Evolutionary conservation across 2,888 invertebrate species (phyloP), one percentile per base, ranked within the genome.

Genomic region (Caenorhabditis afra): DNA sequence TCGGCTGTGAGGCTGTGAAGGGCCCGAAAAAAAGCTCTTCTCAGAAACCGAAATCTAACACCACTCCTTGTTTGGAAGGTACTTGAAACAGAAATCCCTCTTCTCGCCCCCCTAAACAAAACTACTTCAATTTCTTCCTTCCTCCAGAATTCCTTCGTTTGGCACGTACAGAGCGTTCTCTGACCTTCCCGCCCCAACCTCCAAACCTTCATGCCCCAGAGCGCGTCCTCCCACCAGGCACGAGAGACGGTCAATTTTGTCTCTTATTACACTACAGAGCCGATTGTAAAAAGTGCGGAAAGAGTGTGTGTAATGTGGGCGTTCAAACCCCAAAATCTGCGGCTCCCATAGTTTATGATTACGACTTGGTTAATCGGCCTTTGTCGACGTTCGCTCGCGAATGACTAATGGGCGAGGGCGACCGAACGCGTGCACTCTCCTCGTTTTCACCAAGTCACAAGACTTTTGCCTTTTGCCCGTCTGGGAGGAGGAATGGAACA

Each of bases 101-200:
- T 29, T 29, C 29, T 29, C 29, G 29, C 29, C 29, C n/a, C n/a
- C n/a, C n/a, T n/a, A n/a, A n/a, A 29, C 44, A 18, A 47, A 29
- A 52, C 68, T 44, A 68, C 68, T 68, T 44, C 44, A 58, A 41
- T 59, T 41, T 65, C 65, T 65, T 44, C 35, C 45, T 41, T 18
- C 22, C 18, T 52, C 41, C 52, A 41, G 66, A 58, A 67, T 58
- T 67, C 39, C 29, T 23, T 12, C n/a, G 5, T n/a, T 41, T 50
- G 58, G 49, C 67, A 68, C 67, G 67, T 66, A 55, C 29, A 7
- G 7, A 3, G 29, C 29, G 29, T 29, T 29, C 29, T 29, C 29
- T 29, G 29, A 29, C 29, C 29, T n/a, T n/a, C n/a, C n/a, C n/a
- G n/a, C n/a, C n/a, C n/a, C n/a, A n/a, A n/a, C n/a, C n/a, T n/a